phyloP scores from a whole-genome alignment of 2,888 invertebrate species.

The Leptura quadrifasciata region DNA sequence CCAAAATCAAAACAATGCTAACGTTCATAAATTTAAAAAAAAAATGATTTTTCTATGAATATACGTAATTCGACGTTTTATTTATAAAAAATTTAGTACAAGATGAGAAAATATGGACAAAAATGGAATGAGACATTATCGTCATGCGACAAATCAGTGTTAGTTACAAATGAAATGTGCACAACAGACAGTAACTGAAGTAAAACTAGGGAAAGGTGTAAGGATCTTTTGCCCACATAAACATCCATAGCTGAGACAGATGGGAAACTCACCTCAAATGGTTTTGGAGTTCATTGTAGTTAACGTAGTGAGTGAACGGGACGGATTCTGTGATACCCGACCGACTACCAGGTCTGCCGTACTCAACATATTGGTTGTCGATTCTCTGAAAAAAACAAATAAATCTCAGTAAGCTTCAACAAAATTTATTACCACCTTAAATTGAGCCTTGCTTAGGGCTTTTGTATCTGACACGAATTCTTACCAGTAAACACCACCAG shows the following conservation, averaged over 20 bases:
- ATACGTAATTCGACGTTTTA: not conserved
- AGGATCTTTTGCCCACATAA: constrained; percentile 40
- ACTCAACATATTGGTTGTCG: constrained; percentile 69
- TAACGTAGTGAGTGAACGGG: constrained; percentile 84
- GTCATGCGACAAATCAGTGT: constrained; percentile 67
- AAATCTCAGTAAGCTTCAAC: not conserved
- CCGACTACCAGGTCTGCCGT: constrained; percentile 76
- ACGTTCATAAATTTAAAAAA: too few relatives aligned
- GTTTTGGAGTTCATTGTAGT: constrained; percentile 90
- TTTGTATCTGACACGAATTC: too few relatives aligned
- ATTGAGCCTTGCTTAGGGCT: too few relatives aligned
- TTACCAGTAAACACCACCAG: too few relatives aligned
- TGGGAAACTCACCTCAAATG: constrained; percentile 82
- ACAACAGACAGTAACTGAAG: constrained; percentile 54
- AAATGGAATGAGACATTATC: constrained; percentile 14
- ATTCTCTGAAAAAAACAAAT: constrained; percentile 14
- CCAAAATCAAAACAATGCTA: too few relatives aligned
- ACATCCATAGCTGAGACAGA: constrained; percentile 12
- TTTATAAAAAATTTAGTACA: constrained; percentile 4
- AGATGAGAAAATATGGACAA: constrained; percentile 11
- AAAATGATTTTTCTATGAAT: not conserved
- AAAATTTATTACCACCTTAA: too few relatives aligned
- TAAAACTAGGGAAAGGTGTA: constrained; percentile 50
- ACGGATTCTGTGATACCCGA: constrained; percentile 76
- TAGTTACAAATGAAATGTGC: constrained; percentile 69